phyloP scores from a whole-genome alignment of 2,113 vertebrate genomes.

The Carlito syrichta region DNA sequence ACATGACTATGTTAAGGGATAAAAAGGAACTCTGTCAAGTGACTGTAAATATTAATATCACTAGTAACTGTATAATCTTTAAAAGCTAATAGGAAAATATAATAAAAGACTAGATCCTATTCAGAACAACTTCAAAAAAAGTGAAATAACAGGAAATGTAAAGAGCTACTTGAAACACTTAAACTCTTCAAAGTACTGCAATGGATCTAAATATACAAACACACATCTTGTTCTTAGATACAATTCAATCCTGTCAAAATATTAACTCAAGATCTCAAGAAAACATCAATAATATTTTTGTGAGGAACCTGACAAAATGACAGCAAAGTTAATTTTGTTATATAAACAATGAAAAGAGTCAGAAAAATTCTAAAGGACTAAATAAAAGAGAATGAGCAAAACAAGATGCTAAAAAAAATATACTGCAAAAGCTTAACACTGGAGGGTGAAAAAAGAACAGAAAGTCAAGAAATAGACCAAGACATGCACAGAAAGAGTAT shows the following conservation, averaged over 20 bases:
- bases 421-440: fast-evolving
- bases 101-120: not conserved
- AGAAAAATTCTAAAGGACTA: not conserved
- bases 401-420: not conserved
- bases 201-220: not conserved
- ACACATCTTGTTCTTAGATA: not conserved
- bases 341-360: not conserved
- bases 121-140: not conserved
- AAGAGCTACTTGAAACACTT: not conserved
- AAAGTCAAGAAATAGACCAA: not conserved
- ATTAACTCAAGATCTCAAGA: not conserved
- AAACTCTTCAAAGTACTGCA: not conserved
- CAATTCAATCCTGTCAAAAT: not conserved
- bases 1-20: not conserved
- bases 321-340: not conserved
- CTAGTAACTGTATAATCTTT: not conserved
- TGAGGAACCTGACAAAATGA: not conserved
- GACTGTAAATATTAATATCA: no score
- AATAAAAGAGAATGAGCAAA: not conserved
- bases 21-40: not conserved
- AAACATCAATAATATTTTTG: not conserved
- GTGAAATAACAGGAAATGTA: not conserved
- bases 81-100: not conserved
- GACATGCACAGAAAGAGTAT: not conserved
- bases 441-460: not conserved